Conservation (phyloP, 2,888 invertebrate genomes). For the Zele albiditarsus region DNA sequence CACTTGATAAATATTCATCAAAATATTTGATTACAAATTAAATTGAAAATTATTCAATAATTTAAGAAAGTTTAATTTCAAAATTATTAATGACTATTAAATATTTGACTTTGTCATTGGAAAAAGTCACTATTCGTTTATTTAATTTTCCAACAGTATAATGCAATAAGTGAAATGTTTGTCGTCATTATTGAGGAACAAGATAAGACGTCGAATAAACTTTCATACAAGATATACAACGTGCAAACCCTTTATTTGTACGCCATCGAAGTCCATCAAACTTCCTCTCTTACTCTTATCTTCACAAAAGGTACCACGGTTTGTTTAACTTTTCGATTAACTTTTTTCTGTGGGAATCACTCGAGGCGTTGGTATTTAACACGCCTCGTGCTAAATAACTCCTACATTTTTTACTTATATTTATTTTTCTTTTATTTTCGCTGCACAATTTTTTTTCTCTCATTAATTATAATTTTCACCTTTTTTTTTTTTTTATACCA, state of each 20-base stretch:
- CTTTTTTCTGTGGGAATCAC: conserved; percentile 44
- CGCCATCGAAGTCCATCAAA: conserved; percentile 47
- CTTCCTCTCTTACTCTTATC: conserved; percentile 41
- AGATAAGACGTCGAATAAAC: conserved; percentile 2
- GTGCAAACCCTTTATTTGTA: conserved; percentile 36
- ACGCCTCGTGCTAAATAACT: conserved; percentile 38
- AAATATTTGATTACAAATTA: no score
- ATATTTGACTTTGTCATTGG: not conserved
- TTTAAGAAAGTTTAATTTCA: not conserved
- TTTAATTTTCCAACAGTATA: not conserved
- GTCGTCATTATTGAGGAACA: not conserved
- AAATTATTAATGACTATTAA: not conserved
- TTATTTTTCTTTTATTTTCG: conserved; percentile 17
- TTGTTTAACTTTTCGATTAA: conserved; percentile 54
- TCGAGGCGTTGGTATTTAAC: conserved; percentile 49
- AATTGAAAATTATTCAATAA: not conserved
- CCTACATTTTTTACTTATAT: not conserved
- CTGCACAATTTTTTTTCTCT: not conserved
- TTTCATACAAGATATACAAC: conserved; percentile 25
- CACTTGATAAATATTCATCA: not conserved
- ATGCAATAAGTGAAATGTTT: not conserved
- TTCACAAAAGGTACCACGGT: conserved; percentile 35
- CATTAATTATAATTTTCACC: not conserved
- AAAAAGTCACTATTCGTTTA: not conserved
- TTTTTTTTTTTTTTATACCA: no score